phyloP scores from a whole-genome alignment of 2,888 invertebrate species.

The Nesidiocoris tenuis region DNA sequence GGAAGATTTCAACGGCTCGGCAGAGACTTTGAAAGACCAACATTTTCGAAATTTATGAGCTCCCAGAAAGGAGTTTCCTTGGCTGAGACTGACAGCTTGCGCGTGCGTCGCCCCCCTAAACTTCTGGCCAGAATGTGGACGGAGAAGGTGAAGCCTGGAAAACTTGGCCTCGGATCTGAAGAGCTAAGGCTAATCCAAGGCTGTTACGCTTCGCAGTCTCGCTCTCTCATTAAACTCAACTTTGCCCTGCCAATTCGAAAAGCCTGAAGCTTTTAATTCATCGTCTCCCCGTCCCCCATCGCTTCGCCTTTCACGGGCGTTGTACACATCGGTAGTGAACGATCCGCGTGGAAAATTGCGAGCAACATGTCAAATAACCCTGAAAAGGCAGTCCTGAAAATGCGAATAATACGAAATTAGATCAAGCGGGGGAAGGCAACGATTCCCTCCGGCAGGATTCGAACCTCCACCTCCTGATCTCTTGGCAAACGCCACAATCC shows the following conservation, averaged over 20 bases:
- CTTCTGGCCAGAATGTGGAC: background rate
- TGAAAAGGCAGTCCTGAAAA: no score
- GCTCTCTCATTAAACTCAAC: slow-evolving; percentile 28
- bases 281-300: no score
- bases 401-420: no score
- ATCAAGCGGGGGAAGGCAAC: no score
- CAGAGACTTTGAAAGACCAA: background rate
- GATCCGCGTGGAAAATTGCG: no score
- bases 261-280: background rate
- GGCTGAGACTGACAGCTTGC: background rate
- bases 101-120: background rate
- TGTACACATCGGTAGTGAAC: no score
- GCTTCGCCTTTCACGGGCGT: no score
- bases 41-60: background rate
- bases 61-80: background rate
- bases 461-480: no score
- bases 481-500: no score
- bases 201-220: background rate
- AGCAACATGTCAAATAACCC: no score
- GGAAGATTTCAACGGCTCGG: background rate
- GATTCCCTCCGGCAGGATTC: no score
- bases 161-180: background rate
- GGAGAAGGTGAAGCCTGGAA: no score
- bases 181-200: background rate
- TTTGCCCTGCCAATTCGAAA: slow-evolving; percentile 7